Evolutionary conservation across 2,113 vertebrate genomes (phyloP).

Genomic region (Typhlomys cinereus): DNA sequence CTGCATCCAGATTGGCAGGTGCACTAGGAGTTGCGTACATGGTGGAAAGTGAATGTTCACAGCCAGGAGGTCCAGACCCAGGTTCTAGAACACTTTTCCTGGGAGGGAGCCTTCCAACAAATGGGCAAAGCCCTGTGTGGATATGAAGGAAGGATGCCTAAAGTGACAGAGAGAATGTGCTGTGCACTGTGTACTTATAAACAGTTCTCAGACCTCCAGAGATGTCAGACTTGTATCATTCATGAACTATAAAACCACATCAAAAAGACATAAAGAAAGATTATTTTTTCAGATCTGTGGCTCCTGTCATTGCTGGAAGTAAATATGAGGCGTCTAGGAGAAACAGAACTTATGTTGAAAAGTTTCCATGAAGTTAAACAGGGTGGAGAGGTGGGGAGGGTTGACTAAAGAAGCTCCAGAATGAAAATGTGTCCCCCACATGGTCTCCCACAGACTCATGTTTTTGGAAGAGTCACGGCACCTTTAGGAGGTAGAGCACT

Average conservation of each 20-base stretch:
- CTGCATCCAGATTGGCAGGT: no score
- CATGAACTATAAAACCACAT: constrained; percentile 64
- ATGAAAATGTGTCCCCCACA: no score
- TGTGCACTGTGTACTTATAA: neutral
- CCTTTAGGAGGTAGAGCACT: no score
- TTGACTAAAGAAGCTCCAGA: neutral
- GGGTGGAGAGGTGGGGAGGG: neutral
- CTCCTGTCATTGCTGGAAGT: constrained; percentile 68
- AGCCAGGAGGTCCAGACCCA: no score
- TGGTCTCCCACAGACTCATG: no score
- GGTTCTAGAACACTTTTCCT: no score
- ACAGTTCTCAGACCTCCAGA: constrained; percentile 48
- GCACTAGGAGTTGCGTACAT: no score
- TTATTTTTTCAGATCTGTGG: constrained; percentile 68
- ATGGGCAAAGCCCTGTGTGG: no score
- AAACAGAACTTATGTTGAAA: constrained; percentile 71
- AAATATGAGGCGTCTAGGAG: constrained; percentile 80
- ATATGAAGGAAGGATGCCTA: neutral
- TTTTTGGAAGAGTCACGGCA: no score
- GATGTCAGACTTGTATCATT: constrained; percentile 62
- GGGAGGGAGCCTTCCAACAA: no score
- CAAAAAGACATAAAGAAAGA: constrained; percentile 72
- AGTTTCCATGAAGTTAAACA: constrained; percentile 82
- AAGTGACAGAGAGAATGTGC: constrained; percentile 2
- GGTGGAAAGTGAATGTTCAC: no score